A percentile compares a stretch with the other conserved stretches of the same genome.
phyloP scores from a whole-genome alignment of 2,113 vertebrate species.

The Pithys albifrons region DNA sequence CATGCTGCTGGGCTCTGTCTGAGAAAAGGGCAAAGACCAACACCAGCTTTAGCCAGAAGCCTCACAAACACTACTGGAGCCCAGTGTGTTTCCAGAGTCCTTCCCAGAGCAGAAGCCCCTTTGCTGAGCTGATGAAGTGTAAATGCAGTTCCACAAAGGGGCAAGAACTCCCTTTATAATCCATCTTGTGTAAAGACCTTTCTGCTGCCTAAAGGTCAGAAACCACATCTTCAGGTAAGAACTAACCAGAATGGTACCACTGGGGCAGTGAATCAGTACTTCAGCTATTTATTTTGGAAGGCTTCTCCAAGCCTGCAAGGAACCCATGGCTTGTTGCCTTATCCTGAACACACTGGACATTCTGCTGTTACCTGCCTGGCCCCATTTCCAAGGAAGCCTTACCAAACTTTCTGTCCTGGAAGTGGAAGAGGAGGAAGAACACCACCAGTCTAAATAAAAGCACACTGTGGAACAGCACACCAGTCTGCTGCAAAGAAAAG shows the following conservation, averaged over 20 bases:
- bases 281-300: not conserved
- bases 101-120: not conserved
- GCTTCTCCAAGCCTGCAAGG: not conserved
- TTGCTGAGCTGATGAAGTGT: not conserved
- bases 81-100: not conserved
- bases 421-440: not conserved
- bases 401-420: not conserved
- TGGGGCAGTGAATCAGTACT: not conserved
- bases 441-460: not conserved
- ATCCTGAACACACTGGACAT: not conserved
- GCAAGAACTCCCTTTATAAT: not conserved
- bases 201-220: not conserved
- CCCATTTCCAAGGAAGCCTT: not conserved
- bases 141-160: not conserved
- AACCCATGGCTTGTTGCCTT: not conserved
- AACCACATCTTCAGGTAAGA: not conserved
- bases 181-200: not conserved
- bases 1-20: not conserved
- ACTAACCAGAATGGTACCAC: not conserved
- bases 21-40: not conserved
- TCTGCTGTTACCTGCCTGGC: not conserved
- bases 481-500: not conserved
- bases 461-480: not conserved
- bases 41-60: not conserved
- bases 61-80: fast-evolving